A percentile compares a stretch with the other conserved stretches of the same genome.
phyloP scores from a whole-genome alignment of 2,113 vertebrate species.

The Arothron firmamentum region DNA sequence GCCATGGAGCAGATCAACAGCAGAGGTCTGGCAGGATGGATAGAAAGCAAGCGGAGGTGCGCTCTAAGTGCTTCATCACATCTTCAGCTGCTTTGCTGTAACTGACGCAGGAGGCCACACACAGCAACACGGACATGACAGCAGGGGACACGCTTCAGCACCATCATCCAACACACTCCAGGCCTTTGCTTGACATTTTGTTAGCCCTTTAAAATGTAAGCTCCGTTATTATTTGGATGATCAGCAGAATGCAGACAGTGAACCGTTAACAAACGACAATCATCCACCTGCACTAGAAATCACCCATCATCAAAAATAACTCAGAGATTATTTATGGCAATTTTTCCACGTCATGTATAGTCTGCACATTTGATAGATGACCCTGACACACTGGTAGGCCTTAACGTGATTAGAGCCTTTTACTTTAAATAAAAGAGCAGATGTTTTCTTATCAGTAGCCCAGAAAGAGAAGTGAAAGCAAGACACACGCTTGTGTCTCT shows the following conservation, averaged over 20 bases:
- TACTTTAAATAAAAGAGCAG: no score
- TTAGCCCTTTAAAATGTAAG: slow-evolving; percentile 5
- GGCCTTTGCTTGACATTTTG: background rate
- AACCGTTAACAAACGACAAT: background rate
- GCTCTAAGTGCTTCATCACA: slow-evolving; percentile 33
- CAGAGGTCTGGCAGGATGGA: slow-evolving; percentile 35
- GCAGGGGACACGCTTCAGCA: background rate
- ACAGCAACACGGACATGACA: slow-evolving; percentile 1
- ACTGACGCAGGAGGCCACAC: slow-evolving; percentile 3
- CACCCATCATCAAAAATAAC: no score
- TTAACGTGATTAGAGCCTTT: no score
- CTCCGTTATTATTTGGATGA: background rate
- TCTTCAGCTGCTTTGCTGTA: slow-evolving; percentile 1
- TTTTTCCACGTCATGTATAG: no score
- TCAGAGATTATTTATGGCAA: no score
- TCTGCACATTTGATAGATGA: no score
- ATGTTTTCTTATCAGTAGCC: no score
- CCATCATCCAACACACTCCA: background rate
- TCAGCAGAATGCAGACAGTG: background rate
- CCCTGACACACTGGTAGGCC: no score
- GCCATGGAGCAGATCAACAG: slow-evolving; percentile 20
- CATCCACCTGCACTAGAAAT: no score
- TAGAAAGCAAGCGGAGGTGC: slow-evolving; percentile 56
- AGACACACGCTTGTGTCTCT: no score
- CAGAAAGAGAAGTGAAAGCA: no score